These are phyloP conservation scores for Deroptyus accipitrinus DNA, from an alignment of 2,113 vertebrate genomes.

Conservation along the genomic window DNA sequence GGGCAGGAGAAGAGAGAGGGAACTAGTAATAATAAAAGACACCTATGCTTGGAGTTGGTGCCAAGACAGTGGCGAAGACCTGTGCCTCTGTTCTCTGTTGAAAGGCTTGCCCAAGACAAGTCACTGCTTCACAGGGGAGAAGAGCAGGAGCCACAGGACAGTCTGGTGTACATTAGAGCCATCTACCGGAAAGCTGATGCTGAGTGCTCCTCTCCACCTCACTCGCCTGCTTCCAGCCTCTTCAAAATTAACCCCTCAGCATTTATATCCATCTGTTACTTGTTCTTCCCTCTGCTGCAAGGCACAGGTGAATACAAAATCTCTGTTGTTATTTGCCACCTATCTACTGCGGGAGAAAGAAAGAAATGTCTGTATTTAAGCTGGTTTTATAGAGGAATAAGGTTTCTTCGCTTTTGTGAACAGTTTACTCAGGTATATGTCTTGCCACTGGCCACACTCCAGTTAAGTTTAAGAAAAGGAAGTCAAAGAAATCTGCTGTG, in stretches of 20 bases:
- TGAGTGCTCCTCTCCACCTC: background rate
- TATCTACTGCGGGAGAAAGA: fast-evolving
- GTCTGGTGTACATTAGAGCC: conserved; percentile 47
- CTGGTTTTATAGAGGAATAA: background rate
- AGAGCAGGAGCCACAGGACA: background rate
- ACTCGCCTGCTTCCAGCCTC: background rate
- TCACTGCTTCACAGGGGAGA: background rate
- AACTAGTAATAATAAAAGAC: background rate
- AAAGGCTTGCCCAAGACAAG: background rate
- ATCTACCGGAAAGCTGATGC: conserved; percentile 20
- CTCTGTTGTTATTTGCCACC: too few relatives aligned
- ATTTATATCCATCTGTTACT: background rate
- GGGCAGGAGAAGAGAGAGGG: background rate
- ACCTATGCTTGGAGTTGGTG: background rate
- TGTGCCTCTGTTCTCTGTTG: background rate
- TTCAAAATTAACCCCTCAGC: background rate
- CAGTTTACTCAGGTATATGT: too few relatives aligned
- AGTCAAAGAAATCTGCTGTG: background rate
- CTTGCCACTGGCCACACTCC: background rate
- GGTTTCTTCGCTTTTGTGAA: fast-evolving
- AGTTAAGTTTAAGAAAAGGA: background rate
- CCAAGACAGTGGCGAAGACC: background rate
- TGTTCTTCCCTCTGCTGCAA: background rate
- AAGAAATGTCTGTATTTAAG: background rate
- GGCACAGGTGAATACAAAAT: background rate